Evolutionary conservation across 2,797 vertebrate species (phyloP), one percentile per base, ranked within the genome.

Genomic region (Myotis planiceps): DNA sequence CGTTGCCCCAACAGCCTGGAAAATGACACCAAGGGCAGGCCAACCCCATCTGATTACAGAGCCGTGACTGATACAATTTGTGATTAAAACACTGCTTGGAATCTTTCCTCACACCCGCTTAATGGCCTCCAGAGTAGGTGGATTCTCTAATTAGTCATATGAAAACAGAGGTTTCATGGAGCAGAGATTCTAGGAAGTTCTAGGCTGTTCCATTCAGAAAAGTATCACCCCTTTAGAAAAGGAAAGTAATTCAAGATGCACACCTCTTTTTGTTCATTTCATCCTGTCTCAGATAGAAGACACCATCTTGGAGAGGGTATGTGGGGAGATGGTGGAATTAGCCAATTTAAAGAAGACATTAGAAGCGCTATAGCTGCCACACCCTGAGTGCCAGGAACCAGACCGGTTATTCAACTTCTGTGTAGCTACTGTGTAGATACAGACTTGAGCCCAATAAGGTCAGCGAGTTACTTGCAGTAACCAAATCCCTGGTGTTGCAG

Each of bases 361-460:
- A 53, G 23, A 47, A 91, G 45, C 18, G 42, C 69, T 79, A 45
- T n/a, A 63, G 88, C 53, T 10, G 49, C 95, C 97, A 74, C 97
- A 74, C 96, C 97, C 96, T 34, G 89, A 49, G 27, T 51, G 78
- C 65, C 25, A 65, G 92, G 88, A 80, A 51, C 45, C 10, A 3
- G 82, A 94, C 94, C 2, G 49, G n/a, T 98, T 97, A 92, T 71
- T 94, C 85, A 79, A 32, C 94, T 97, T 96, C 47, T 16, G 39
- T 53, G 12, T 3, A 93, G 91, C 95, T 97, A 23, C 95, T 78
- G 19, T 45, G 49, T 63, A 75, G 69, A 87, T 74, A 68, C 4
- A 14, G 71, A 86, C 27, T 81, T 45, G 53, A 94, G 32, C 42
- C n/a, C 69, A 23, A 47, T 23, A 85, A 95, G 96, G 90, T 94